Evolutionary conservation across 2,113 vertebrate species (phyloP), one percentile per base, ranked within the genome.

Genomic region (Hirundichthys speculiger): DNA sequence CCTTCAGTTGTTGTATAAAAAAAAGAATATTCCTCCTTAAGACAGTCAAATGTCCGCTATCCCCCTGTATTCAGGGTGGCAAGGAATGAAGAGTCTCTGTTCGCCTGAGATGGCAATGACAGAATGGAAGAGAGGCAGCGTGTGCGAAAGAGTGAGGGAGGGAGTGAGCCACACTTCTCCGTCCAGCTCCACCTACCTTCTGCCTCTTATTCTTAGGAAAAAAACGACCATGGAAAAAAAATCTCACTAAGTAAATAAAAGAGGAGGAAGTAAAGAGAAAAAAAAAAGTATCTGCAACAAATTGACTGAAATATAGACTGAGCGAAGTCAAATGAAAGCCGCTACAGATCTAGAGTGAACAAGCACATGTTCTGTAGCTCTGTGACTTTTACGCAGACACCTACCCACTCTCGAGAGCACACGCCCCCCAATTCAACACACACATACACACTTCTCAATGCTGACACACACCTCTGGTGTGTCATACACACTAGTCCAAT

Each of bases 71-170:
- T 72, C 82, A 88, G 90, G 61, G 85, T 88, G 77, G 84, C 89
- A 88, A 83, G 86, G 59, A 92, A 86, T 90, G 84, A 90, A 86
- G 86, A 87, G 69, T 77, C 86, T 85, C 87, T 72, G 80, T 79
- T 77, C 84, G 77, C 86, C 86, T 86, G 83, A 83, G 79, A 89
- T 86, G 80, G 90, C 91, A 92, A 85, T 94, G 92, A 92, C 91
- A 93, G 90, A 90, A 90, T 87, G 87, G 88, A 90, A 90, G 88
- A 85, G 89, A 85, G 84, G 75, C 81, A 85, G 81, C 11, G 87
- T 78, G 80, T 66, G 69, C 38, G 82, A 59, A 69, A 39, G 71
- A 64, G 77, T 66, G 81, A 80, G 75, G 71, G 79, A 82, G 78
- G 77, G 78, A 85, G 79, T 66, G 75, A 86, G 59, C 66, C 78